Evolutionary conservation across 2,888 invertebrate genomes (phyloP), one percentile per base, ranked within the genome.

Genomic region (Thereva unica): DNA sequence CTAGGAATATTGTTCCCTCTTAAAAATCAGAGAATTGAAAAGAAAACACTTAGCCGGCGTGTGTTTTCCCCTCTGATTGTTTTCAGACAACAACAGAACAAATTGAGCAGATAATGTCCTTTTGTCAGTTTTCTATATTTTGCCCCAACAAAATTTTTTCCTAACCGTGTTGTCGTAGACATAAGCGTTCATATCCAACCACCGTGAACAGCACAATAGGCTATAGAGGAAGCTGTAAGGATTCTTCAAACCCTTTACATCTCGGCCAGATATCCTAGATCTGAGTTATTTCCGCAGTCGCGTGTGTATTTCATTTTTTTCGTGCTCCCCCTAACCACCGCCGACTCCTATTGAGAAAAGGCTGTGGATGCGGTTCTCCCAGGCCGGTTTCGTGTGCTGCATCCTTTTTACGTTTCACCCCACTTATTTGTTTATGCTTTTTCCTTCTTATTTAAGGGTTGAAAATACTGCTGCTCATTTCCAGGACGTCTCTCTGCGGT

Each of bases 71-170:
- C 47, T 45, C 47, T 59, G 47, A 59, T 59, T 59, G 59, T 59
- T 59, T 59, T 47, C 59, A 34, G 10, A 42, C 6, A 59, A 59
- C 47, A 47, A 37, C 38, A 34, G 38, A 38, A 42, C 47, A 61
- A 61, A 61, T 50, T 50, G 50, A 61, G 61, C 34, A 37, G 50
- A 61, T 61, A 61, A 61, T 34, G 47, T 40, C 50, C 42, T 59
- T 59, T 59, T 40, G 41, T 40, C 12, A 5, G 37, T 53, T 6
- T n/a, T 53, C 38, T 37, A 10, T 23, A 10, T 53, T 53, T 53
- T 10, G 38, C 10, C 38, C 53, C 10, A 53, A 6, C 10, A 35
- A 23, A 37, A 38, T 5, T 10, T 53, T 8, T 38, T 38, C 7
- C 9, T 3, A 12, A 61, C 49, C 23, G 61, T 61, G 61, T 35